These are phyloP conservation scores for Hippopotamyrus pictus DNA, from an alignment of 2,797 vertebrate species.

Conservation along the genomic window DNA sequence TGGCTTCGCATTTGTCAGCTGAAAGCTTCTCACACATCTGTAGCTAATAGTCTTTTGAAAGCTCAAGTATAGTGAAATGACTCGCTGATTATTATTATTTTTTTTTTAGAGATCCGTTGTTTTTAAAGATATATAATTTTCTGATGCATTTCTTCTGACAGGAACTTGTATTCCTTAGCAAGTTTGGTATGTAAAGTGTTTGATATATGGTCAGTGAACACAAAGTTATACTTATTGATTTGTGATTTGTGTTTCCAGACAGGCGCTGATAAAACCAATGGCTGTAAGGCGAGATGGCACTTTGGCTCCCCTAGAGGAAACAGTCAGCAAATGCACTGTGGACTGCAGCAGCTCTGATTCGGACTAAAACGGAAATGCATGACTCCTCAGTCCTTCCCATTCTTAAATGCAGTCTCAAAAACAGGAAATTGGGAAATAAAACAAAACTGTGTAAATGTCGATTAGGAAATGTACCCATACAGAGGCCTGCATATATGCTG, in stretches of 20 bases:
- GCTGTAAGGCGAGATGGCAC: slow-evolving; percentile 86
- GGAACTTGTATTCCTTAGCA: not conserved
- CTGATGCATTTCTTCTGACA: not conserved
- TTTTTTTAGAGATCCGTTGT: not conserved
- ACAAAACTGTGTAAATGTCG: not conserved
- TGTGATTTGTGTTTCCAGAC: slow-evolving; percentile 63
- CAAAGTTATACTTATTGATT: not conserved
- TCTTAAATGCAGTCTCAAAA: not conserved
- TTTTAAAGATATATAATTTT: not conserved
- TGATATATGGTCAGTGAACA: not conserved
- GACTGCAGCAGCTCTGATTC: slow-evolving; percentile 79
- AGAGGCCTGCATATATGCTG: not conserved
- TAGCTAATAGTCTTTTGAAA: not conserved
- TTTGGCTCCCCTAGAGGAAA: slow-evolving; percentile 85
- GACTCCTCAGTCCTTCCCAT: slow-evolving; percentile 34
- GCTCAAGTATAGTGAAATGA: not conserved
- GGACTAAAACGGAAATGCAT: slow-evolving; percentile 58
- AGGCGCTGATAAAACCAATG: slow-evolving; percentile 92
- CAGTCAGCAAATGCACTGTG: slow-evolving; percentile 61
- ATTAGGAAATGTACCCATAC: not conserved
- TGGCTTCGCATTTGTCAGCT: not conserved
- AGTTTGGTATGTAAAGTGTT: not conserved
- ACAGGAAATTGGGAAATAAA: not conserved
- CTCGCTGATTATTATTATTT: not conserved
- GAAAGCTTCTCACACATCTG: not conserved